Evolutionary conservation across 2,888 invertebrate species (phyloP), one percentile per base, ranked within the genome.

Genomic region (Spodoptera picta): DNA sequence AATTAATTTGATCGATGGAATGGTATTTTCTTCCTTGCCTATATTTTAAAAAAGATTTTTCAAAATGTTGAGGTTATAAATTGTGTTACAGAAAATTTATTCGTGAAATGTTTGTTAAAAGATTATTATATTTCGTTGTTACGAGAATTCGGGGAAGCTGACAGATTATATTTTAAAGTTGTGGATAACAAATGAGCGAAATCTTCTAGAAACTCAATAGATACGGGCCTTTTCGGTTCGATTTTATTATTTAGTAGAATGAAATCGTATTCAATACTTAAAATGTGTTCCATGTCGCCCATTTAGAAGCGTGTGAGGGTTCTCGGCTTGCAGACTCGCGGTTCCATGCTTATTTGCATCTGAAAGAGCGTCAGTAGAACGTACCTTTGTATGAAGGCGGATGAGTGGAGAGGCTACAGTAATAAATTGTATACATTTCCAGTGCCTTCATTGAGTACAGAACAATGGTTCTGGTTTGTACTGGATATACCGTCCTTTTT

Each of bases 191-290:
- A 36, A 36, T 36, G 36, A 36, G 36, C 36, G 36, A 36, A 36
- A 36, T 27, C 19, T 2, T 44, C 44, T 36, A 41, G 44, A 44
- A 53, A 42, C 5, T 12, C n/a, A 52, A 36, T 42, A 48, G 50
- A 27, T 10, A 24, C 27, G 24, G 19, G 45, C 1, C 6, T 41
- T 43, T 53, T 47, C 24, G 36, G 43, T 55, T 45, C n/a, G 11
- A 46, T 62, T 65, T 14, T 62, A 60, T 60, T 73, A 76, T 83
- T 83, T 86, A 87, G 89, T 87, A 82, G 81, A 88, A 90, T 88
- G 84, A 86, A 91, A 90, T 88, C 83, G 84, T 86, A 90, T 92
- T 89, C 87, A 86, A 89, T 90, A 87, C 86, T 84, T 89, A 87
- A 92, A 90, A 90, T 88, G 88, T 85, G 87, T 89, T 90, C 83